These are phyloP conservation scores for Pheosia tremula DNA, from an alignment of 2,888 invertebrate species.

Conservation along the genomic window DNA sequence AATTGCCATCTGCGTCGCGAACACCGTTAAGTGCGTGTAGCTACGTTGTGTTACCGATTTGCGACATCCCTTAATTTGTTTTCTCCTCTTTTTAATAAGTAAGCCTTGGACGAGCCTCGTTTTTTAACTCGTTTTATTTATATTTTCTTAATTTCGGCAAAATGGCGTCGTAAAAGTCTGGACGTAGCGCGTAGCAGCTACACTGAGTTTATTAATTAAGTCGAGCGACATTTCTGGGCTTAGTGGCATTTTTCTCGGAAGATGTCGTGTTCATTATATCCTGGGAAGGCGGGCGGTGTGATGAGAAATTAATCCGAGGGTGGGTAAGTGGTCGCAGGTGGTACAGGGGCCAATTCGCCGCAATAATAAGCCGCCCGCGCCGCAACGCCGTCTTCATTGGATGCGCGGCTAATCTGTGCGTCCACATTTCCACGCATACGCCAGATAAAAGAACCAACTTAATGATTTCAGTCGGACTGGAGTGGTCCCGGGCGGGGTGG, in stretches of 20 bases:
- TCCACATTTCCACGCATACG: conserved; percentile 46
- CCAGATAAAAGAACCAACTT: conserved; percentile 25
- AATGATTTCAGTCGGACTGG: conserved; percentile 28
- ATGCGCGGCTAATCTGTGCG: conserved; percentile 48
- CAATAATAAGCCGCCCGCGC: conserved; percentile 48
- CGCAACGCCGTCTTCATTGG: conserved; percentile 28
- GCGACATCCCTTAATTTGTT: conserved; percentile 25
- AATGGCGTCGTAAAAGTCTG: conserved; percentile 51
- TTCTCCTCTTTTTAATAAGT: conserved; percentile 19
- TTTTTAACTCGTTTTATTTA: conserved; percentile 20
- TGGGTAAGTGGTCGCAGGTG: conserved; percentile 75
- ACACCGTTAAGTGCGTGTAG: conserved; percentile 55
- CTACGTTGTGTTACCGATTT: conserved; percentile 45
- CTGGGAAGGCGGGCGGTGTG: conserved; percentile 66
- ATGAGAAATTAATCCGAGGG: conserved; percentile 82
- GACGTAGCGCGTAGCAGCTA: conserved; percentile 41
- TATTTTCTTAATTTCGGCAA: conserved; percentile 47
- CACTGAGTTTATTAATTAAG: conserved; percentile 77
- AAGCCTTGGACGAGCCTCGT: background rate
- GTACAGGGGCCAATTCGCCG: conserved; percentile 64
- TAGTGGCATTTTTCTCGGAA: conserved; percentile 75
- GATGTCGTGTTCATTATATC: conserved; percentile 76
- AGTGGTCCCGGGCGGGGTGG: conserved; percentile 21
- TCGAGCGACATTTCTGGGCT: conserved; percentile 62
- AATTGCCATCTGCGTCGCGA: conserved; percentile 67